These are phyloP conservation scores for Drosophila suzukii DNA, from an alignment of 1,140 invertebrate species.

Conservation along the genomic window DNA sequence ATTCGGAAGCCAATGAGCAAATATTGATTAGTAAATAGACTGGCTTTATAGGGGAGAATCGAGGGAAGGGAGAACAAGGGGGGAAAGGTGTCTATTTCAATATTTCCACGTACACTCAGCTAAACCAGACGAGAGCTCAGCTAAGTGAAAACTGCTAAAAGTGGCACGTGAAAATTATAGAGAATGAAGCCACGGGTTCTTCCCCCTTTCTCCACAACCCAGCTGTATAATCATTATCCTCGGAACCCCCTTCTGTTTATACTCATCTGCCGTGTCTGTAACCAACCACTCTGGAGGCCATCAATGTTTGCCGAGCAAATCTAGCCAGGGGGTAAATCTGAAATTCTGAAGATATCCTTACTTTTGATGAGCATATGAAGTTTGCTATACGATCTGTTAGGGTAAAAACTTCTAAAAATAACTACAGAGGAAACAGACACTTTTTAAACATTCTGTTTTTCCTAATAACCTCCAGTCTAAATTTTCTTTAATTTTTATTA, in stretches of 20 bases:
- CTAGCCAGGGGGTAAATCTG: constrained; percentile 25
- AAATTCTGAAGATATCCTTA: not conserved
- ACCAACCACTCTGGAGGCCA: constrained; percentile 25
- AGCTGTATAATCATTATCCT: constrained; percentile 55
- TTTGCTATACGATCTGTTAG: not conserved
- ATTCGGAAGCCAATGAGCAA: constrained; percentile 35
- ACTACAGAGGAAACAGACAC: no score
- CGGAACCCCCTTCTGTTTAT: constrained; percentile 11
- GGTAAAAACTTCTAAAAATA: no score
- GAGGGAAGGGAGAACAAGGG: not conserved
- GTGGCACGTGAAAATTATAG: constrained; percentile 63
- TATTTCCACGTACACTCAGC: constrained; percentile 37
- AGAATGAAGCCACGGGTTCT: constrained; percentile 23
- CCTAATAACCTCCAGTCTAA: no score
- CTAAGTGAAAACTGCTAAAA: constrained; percentile 62
- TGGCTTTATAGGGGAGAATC: not conserved
- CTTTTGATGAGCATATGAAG: not conserved
- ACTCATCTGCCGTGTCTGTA: constrained; percentile 9
- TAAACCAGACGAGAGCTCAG: constrained; percentile 15
- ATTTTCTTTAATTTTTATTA: not conserved
- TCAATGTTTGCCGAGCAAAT: constrained; percentile 30
- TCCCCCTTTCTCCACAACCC: not conserved
- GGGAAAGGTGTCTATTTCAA: constrained; percentile 36
- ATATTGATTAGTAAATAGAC: constrained; percentile 36
- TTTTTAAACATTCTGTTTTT: no score